phyloP scores from a whole-genome alignment of 2,113 vertebrate species.

The Platichthys flesus region DNA sequence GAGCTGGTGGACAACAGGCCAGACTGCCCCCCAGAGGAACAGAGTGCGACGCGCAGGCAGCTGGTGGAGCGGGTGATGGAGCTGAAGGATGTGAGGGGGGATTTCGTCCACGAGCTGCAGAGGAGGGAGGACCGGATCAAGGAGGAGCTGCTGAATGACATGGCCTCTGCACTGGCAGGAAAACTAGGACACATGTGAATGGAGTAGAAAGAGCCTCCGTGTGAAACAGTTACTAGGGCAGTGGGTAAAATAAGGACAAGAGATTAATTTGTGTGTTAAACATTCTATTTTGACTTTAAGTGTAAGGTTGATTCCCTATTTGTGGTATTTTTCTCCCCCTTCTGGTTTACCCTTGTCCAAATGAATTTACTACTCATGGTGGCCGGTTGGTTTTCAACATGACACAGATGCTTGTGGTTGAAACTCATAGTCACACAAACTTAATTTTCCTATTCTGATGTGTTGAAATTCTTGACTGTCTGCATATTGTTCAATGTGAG shows the following conservation, averaged over 20 bases:
- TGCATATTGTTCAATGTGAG: background rate
- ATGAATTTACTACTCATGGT: slow-evolving; percentile 21
- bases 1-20: slow-evolving; percentile 63
- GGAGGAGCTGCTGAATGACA: slow-evolving; percentile 71
- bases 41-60: slow-evolving; percentile 8
- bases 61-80: slow-evolving; percentile 64
- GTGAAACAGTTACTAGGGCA: background rate
- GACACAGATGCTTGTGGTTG: slow-evolving; percentile 35
- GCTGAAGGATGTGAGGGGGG: slow-evolving; percentile 50
- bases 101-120: slow-evolving; percentile 76
- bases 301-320: slow-evolving; percentile 9
- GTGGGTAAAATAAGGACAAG: background rate
- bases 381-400: slow-evolving; percentile 25
- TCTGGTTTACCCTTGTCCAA: slow-evolving; percentile 28
- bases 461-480: background rate
- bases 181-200: slow-evolving; percentile 60
- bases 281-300: slow-evolving; percentile 26
- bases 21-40: slow-evolving; percentile 17
- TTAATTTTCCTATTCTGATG: slow-evolving; percentile 6
- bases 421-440: background rate
- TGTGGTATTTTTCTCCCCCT: slow-evolving; percentile 31
- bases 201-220: background rate
- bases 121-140: slow-evolving; percentile 64
- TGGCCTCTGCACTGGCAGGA: slow-evolving; percentile 59
- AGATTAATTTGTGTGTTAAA: slow-evolving; percentile 18